Evolutionary conservation across 53 echinoderm and acorn worm genomes (phyloP), one percentile per base, ranked within the genome.

Genomic region (Patiria pectinifera): DNA sequence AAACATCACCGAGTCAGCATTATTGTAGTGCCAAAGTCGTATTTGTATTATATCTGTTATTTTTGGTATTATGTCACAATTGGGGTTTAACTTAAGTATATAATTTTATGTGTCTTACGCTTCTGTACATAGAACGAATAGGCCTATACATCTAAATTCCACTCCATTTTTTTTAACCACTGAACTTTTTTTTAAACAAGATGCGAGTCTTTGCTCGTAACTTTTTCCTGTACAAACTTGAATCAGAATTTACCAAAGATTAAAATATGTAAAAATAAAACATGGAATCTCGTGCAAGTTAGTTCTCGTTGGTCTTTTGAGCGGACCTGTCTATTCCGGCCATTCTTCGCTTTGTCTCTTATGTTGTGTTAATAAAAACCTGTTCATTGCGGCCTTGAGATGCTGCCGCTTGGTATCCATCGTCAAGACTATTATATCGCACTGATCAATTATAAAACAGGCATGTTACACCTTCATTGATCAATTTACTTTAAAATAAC

Each of bases 1-100:
- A 7, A 69, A 69, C 90, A 90, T 90, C 90, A 21, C 90, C 90
- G 60, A 46, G 12, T 70, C 90, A 90, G 90, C 90, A 90, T 90
- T 89, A 79, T 89, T 87, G 26, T 87, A 75, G 75, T 87, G 87
- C 59, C 87, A 87, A 75, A 74, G 74, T 87, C 76, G 23, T 87
- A 75, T 87, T 59, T 86, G 86, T 87, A 87, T 86, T 72, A 44
- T 72, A 25, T 79, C 79, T 21, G 60, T 48, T 86, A 70, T 86
- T 53, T 48, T 48, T 85, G 66, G 69, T 85, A 63, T 69, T 3
- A 18, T 6, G 66, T 85, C 48, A 66, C 85, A 44, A 45, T 25
- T 85, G 63, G 45, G 85, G 83, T 83, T 81, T 23, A 58, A 83
- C 59, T 59, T 59, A 83, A 60, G 83, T 59, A 83, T 21, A 5